Percentiles rank a stretch among this genome's conserved stretches.
These are phyloP conservation scores for Tetraodon nigroviridis DNA, from an alignment of 2,113 vertebrate species.

Conservation along the genomic window DNA sequence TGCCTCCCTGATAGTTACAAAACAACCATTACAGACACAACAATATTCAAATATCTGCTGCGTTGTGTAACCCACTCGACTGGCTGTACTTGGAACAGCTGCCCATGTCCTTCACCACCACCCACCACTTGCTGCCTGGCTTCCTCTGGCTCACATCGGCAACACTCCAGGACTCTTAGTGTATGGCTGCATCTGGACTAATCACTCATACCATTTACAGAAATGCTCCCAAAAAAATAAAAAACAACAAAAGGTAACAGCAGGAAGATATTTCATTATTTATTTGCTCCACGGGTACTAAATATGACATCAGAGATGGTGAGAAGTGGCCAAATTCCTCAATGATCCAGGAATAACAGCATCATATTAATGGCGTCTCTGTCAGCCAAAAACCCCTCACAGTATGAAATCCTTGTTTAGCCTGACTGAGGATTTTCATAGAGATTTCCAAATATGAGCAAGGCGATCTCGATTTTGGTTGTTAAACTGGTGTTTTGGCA, in stretches of 20 bases:
- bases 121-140: not conserved
- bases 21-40: no score
- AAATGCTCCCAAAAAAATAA: not conserved
- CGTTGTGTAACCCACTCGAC: no score
- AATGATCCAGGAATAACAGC: conserved; percentile 19
- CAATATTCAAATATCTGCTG: no score
- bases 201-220: no score
- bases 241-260: not conserved
- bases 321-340: conserved; percentile 1
- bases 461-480: conserved; percentile 37
- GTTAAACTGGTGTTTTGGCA: conserved; percentile 38
- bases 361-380: conserved; percentile 14
- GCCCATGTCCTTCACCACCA: no score
- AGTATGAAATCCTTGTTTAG: conserved; percentile 30
- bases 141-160: not conserved
- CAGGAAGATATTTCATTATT: not conserved
- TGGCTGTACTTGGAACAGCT: no score
- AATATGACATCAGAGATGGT: conserved; percentile 16
- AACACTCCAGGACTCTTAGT: no score
- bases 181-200: no score
- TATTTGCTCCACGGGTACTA: conserved; percentile 6
- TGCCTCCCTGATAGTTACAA: no score
- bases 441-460: conserved; percentile 29
- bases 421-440: conserved; percentile 26
- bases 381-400: conserved; percentile 17